These are phyloP conservation scores for Sterna hirundo DNA, from an alignment of 2,113 vertebrate species.

Conservation along the genomic window DNA sequence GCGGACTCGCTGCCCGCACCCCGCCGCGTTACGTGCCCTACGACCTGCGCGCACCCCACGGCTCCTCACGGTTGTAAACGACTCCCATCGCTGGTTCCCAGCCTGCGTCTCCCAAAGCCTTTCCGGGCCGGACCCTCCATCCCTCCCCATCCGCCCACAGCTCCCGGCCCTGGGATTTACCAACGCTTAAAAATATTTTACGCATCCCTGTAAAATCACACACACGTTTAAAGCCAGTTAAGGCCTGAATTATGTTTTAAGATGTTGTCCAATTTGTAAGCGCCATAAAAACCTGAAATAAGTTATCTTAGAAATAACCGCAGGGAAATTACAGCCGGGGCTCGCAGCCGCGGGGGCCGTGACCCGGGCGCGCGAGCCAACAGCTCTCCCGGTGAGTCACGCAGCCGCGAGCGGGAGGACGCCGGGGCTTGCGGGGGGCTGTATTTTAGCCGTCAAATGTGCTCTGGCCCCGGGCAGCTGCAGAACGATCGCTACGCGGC, in stretches of 20 bases:
- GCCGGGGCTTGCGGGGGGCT: neutral
- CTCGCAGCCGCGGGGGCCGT: neutral
- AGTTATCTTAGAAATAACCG: conserved; percentile 61
- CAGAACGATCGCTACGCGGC: neutral
- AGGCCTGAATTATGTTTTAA: conserved; percentile 53
- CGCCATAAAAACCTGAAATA: conserved; percentile 55
- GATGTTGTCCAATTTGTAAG: conserved; percentile 59
- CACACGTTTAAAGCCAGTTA: conserved; percentile 51
- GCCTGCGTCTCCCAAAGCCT: neutral
- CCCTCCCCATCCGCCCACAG: neutral
- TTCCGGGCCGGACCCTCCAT: rapidly evolving
- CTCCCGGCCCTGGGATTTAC: conserved; percentile 39
- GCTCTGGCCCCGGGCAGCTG: neutral
- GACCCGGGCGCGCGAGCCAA: neutral
- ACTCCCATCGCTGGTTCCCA: neutral
- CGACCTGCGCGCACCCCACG: neutral
- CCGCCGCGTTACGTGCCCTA: neutral
- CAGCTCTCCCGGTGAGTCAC: neutral
- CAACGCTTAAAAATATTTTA: conserved; percentile 67
- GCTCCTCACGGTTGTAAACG: neutral
- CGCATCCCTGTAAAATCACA: conserved; percentile 18
- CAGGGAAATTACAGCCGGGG: neutral
- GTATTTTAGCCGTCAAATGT: neutral
- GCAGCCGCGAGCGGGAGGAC: neutral
- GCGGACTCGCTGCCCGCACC: neutral